Base-by-base conservation (phyloP, 2,888 invertebrate species). In the Lasioglossum oenotherae region DNA sequence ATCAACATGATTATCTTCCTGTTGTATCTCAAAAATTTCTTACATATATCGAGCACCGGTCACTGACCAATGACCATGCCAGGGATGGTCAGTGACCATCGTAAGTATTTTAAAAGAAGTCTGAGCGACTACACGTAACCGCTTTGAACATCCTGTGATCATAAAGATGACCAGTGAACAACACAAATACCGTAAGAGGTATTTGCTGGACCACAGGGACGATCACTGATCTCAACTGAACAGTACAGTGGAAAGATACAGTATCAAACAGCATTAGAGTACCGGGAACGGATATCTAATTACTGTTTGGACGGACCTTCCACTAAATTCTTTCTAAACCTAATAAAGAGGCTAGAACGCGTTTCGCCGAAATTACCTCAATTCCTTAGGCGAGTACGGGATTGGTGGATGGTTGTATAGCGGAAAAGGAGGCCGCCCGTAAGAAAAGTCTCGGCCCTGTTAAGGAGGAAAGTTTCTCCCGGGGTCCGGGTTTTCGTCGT, bases 401-500 rank as follows among this genome's bases (percentile, higher is more conserved):
- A 23, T 53, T 53, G 53, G 60, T 14, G 64, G 79, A 64, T 6
- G 46, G 46, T n/a, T 53, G 53, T 53, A n/a, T 10, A 53, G 38
- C 44, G 64, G 49, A 53, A 38, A 74, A 64, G 49, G 67, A 80
- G 64, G 49, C 69, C 35, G 49, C 64, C 49, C 46, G 46, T 72
- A 79, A 80, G 71, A 82, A 88, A 82, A 84, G 79, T 82, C 77
- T 72, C 19, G 49, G 38, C 38, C 44, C 53, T 71, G 46, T 87
- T 81, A 81, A 86, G 82, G 69, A 79, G 81, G 35, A 78, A 81
- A 81, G 78, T 85, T 84, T 87, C 46, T 53, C 23, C 53, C 46
- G 35, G 41, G 72, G 78, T 4, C 67, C 67, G 67, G 67, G 67
- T 64, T 64, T 74, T 69, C 73, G 64, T 31, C 60, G 49, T 23